Base-by-base conservation (phyloP, 2,113 vertebrate genomes). In the Xiphophorus couchianus region DNA sequence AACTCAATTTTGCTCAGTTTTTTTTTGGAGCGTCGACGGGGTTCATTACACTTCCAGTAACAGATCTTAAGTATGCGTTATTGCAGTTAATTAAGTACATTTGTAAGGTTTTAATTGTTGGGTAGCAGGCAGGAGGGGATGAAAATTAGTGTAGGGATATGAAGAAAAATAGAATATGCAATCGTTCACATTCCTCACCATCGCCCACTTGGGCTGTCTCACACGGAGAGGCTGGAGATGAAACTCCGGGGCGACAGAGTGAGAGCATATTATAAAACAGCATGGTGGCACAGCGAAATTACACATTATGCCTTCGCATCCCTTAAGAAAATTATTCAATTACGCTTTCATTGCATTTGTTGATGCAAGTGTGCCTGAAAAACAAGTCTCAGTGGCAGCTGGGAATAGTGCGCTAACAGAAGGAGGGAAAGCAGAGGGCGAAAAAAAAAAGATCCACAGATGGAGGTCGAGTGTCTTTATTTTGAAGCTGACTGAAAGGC, bases 241-340 rank as follows among this genome's bases (percentile, higher is more conserved):
- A 75, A 84, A 87, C 89, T 90, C 85, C 77, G 37, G 91, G 89
- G 92, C 80, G 48, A 75, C 54, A 67, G 80, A 89, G 76, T 19
- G 66, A 17, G 29, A 80, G 80, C 75, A 85, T 89, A 91, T 92
- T 90, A 89, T 80, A 86, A 90, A 89, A 78, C 92, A 93, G 91
- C 92, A 82, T 90, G 91, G 87, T 44, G 86, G 89, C 88, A 68
- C 74, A 66, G 84, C 66, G 84, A 92, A 92, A 92, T 91, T 87
- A 85, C 88, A 91, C 88, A 90, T 92, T 83, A 90, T 87, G 71
- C 86, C 48, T 17, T 70, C 73, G 86, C 74, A 85, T 90, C 90
- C 91, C 89, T 88, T 88, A 92, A 92, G 87, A 84, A 86, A 67
- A 89, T 86, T 85, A 90, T 91, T 93, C 91, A 93, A 92, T 93